Evolutionary conservation across 1,140 invertebrate genomes (phyloP).

Genomic region (Musca domestica): DNA sequence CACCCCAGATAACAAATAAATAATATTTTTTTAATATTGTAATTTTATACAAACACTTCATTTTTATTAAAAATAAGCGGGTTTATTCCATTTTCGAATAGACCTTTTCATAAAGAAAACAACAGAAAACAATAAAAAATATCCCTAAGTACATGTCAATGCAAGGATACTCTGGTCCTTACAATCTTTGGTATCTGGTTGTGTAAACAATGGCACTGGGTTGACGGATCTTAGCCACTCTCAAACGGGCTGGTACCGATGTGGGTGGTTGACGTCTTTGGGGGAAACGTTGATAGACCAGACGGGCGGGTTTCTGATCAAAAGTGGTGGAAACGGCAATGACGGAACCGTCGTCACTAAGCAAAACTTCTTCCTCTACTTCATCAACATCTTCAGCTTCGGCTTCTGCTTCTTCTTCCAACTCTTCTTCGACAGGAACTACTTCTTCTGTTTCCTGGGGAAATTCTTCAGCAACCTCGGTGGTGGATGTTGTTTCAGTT

Average conservation of each 20-base stretch:
- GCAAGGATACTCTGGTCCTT: neutral
- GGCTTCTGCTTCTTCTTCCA: neutral
- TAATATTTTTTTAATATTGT: too few relatives aligned
- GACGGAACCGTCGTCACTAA: neutral
- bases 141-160: neutral
- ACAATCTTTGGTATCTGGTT: neutral
- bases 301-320: neutral
- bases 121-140: too few relatives aligned
- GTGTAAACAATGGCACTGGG: constrained; percentile 1
- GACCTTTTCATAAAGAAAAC: too few relatives aligned
- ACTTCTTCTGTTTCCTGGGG: neutral
- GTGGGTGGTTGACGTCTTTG: constrained; percentile 4
- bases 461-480: neutral
- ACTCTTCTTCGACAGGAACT: neutral
- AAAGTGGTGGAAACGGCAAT: neutral
- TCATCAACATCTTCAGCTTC: constrained; percentile 3
- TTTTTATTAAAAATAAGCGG: too few relatives aligned
- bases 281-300: constrained; percentile 9
- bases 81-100: too few relatives aligned
- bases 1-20: too few relatives aligned
- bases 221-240: neutral
- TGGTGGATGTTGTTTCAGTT: neutral
- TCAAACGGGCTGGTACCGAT: constrained; percentile 7
- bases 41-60: too few relatives aligned
- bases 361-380: neutral